Evolutionary conservation across 2,888 invertebrate genomes (phyloP), one percentile per base, ranked within the genome.

Genomic region (Drosophila yooni): DNA sequence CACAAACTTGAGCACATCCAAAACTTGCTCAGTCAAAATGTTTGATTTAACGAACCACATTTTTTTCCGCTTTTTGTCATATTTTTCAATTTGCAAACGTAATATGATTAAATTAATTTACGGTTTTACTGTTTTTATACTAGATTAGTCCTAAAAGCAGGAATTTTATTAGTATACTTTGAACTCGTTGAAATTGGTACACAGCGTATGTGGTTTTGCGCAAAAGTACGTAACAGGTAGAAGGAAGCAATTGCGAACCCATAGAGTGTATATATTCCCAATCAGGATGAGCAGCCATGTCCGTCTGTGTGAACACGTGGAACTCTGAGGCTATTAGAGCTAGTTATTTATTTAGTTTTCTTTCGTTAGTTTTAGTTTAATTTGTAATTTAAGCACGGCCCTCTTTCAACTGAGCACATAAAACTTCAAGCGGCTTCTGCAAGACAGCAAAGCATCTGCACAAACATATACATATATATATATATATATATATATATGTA

Each of bases 371-470:
- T 54, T 7, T 43, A 21, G 57, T 31, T 38, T n/a, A 33, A 53
- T 33, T 48, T 53, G 36, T 36, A 65, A 25, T 11, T 48, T 31
- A 13, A 65, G 31, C 40, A 38, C 13, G 33, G 21, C 27, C 52
- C 46, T 21, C 43, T 33, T 36, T 15, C 40, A 56, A 43, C 36
- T 40, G 43, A 31, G 27, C 61, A 40, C 40, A 50, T 43, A 46
- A 59, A 59, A 64, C 50, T 53, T 66, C 29, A 46, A 61, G 79
- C 65, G 62, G 50, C 62, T 70, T 61, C 57, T 38, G 38, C 18
- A 70, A 75, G 79, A 63, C 69, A 69, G 43, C 75, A 68, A 79
- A 71, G 67, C 71, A 53, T 66, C 52, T 56, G 59, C 57, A 69
- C 79, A 72, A 71, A 81, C 81, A 82, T 81, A 78, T 21, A 21